Conservation (phyloP, 2,888 invertebrate genomes). For the Zygaena filipendulae region DNA sequence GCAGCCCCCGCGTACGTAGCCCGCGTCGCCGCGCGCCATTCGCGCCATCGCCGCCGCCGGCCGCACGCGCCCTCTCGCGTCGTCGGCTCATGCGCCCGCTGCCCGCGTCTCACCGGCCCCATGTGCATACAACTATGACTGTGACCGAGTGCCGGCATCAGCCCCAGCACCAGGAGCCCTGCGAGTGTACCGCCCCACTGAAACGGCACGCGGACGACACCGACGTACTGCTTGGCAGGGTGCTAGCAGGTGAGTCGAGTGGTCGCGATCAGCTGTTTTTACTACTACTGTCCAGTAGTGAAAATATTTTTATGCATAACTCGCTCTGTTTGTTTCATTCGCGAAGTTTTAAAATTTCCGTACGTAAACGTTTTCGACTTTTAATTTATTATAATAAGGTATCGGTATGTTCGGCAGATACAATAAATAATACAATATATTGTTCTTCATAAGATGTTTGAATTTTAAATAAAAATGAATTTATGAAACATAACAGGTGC, state of each 20-base stretch:
- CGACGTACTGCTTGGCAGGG: constrained; percentile 56
- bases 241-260: constrained; percentile 57
- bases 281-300: no score
- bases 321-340: no score
- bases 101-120: constrained; percentile 22
- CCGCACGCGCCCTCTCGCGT: constrained; percentile 50
- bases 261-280: constrained; percentile 31
- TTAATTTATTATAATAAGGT: no score
- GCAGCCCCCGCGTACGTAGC: constrained; percentile 52
- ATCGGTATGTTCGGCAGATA: no score
- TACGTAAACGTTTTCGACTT: no score
- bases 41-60: constrained; percentile 61
- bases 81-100: constrained; percentile 55
- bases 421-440: no score
- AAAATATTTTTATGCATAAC: no score
- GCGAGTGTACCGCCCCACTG: constrained; percentile 24
- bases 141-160: constrained; percentile 52
- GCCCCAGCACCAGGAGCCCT: constrained; percentile 29
- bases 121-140: constrained; percentile 42
- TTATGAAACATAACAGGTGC: no score
- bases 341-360: no score
- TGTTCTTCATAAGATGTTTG: no score
- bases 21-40: constrained; percentile 50
- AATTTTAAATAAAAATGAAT: no score
- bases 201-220: constrained; percentile 29